These are phyloP conservation scores for Protonibea diacanthus DNA, from an alignment of 2,797 vertebrate species.

Conservation along the genomic window DNA sequence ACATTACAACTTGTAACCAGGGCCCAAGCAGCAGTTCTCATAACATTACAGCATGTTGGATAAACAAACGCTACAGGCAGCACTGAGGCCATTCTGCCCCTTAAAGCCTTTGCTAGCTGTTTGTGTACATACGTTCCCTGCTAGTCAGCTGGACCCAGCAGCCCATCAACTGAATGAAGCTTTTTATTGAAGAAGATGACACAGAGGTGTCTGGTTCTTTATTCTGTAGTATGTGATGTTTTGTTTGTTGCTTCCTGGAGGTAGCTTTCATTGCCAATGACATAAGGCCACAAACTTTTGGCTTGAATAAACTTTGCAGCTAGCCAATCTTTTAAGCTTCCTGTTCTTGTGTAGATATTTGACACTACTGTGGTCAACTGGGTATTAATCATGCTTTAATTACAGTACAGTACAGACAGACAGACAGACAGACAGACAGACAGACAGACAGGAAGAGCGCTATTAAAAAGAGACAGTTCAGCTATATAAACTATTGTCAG, in stretches of 20 bases:
- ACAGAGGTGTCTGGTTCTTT: conserved; percentile 43
- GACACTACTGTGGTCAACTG: conserved; percentile 30
- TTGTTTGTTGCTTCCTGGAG: conserved; percentile 35
- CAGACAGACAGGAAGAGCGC: conserved; percentile 9
- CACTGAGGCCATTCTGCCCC: conserved; percentile 50
- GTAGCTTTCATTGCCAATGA: conserved; percentile 18
- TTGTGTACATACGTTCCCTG: conserved; percentile 67
- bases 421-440: conserved; percentile 11
- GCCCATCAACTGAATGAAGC: conserved; percentile 56
- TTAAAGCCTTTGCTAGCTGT: conserved; percentile 56
- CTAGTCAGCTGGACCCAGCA: conserved; percentile 57
- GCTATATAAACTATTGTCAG: conserved; percentile 35
- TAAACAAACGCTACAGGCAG: conserved; percentile 81
- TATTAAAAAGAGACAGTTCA: not conserved
- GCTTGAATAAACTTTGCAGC: not conserved
- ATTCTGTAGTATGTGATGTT: not conserved
- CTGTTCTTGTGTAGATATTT: conserved; percentile 23
- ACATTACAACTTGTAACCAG: conserved; percentile 79
- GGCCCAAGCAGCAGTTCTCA: conserved; percentile 74
- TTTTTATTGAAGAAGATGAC: conserved; percentile 45
- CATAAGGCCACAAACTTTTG: conserved; percentile 26
- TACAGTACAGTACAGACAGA: not conserved
- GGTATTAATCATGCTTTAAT: conserved; percentile 8
- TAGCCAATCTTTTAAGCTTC: not conserved
- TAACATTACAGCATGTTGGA: conserved; percentile 81